phyloP scores from a whole-genome alignment of 2,113 vertebrate species.

The Eira barbara region DNA sequence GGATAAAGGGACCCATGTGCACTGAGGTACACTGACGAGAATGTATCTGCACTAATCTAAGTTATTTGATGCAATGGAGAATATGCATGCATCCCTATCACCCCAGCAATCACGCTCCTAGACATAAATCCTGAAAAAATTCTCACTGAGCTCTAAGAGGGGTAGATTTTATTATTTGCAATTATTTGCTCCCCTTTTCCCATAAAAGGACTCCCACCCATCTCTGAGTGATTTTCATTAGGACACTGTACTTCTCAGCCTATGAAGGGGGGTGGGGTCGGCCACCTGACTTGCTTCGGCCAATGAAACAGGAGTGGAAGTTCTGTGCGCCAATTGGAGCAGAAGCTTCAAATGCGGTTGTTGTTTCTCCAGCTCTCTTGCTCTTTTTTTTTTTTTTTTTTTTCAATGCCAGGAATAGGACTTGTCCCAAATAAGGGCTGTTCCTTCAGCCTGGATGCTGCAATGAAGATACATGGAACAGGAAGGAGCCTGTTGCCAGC shows the following conservation, averaged over 20 bases:
- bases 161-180: neutral
- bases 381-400: neutral
- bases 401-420: neutral
- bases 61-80: neutral
- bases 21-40: neutral
- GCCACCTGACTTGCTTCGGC: neutral
- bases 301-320: neutral
- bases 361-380: neutral
- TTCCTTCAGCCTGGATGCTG: neutral
- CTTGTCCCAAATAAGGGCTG: neutral
- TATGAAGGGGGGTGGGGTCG: neutral
- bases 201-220: neutral
- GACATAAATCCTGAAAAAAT: neutral
- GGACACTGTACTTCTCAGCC: neutral
- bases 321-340: neutral
- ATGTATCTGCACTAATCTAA: neutral
- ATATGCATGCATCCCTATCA: neutral
- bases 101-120: neutral
- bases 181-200: neutral
- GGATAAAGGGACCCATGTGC: neutral
- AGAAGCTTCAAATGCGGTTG: neutral
- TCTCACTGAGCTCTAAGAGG: neutral
- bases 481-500: neutral
- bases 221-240: neutral
- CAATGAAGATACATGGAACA: neutral